Evolutionary conservation across 2,113 vertebrate species (phyloP), one percentile per base, ranked within the genome.

Genomic region (Polyodon spathula): DNA sequence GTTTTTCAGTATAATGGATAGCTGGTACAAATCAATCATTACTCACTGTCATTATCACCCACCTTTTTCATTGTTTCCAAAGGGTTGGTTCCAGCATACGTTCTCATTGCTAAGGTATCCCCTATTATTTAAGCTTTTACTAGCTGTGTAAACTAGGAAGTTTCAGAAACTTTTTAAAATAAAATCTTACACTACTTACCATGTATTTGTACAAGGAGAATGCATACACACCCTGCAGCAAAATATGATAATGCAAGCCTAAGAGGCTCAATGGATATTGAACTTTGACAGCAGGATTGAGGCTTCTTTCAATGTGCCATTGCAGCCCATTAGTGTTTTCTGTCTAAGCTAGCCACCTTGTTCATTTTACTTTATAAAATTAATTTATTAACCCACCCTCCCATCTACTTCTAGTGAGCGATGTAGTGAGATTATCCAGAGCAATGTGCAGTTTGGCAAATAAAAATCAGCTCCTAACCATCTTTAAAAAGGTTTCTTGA

Each of bases 11-110:
- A 67, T 83, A 83, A 82, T 78, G 73, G 80, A 83, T 84, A 82
- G 81, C 75, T 56, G 66, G 64, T 68, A 70, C 73, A 71, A 67
- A 68, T 66, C 71, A 70, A 75, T 77, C 81, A 83, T 88, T 81
- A 86, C 81, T 84, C 85, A 82, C 70, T 81, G 81, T 83, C 81
- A 76, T 59, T 65, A 16, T 63, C 66, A 66, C 58, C 58, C 70
- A 62, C 64, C 71, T 67, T 68, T 82, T 79, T 84, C 79, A 83
- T 83, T 81, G 78, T 73, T 75, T 64, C 64, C 66, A 64, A 75
- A 74, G 74, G 66, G 75, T 60, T 67, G 59, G 55, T 63, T 37
- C 64, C 14, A 39, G 61, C 38, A 54, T 46, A 56, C 59, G 63
- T 52, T 58, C 53, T 66, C 59, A 71, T 64, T 60, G 65, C 27